A percentile compares a stretch with the other conserved stretches of the same genome.
Conservation (phyloP, 2,113 vertebrate species). For the Plecturocebus donacophilus region DNA sequence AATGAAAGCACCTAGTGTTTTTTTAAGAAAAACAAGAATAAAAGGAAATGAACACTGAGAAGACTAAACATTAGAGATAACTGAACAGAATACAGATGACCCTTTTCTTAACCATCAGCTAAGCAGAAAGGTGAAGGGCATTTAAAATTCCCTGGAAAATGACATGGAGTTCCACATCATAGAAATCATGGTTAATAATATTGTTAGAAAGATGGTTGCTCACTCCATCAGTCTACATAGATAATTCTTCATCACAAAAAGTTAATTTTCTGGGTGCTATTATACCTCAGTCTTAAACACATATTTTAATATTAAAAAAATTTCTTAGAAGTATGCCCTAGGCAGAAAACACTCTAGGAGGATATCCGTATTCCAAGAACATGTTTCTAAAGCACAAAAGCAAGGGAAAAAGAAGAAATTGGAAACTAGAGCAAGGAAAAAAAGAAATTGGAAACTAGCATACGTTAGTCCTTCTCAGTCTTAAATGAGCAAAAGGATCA, state of each 20-base stretch:
- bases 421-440: too few species aligned
- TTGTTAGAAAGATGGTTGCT: neutral
- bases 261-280: neutral
- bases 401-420: neutral
- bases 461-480: neutral
- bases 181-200: neutral
- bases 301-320: neutral
- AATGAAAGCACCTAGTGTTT: neutral
- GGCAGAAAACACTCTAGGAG: neutral
- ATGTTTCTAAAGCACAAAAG: neutral
- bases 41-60: neutral
- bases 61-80: neutral
- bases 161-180: too few species aligned
- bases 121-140: neutral
- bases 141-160: neutral
- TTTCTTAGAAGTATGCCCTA: neutral
- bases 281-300: neutral
- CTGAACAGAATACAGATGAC: neutral
- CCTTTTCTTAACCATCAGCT: neutral
- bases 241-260: neutral
- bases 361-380: neutral
- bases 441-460: neutral
- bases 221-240: neutral
- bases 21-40: neutral
- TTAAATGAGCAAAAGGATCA: neutral